Base-by-base conservation (phyloP, 2,797 vertebrate genomes). In the Pangasius krempfi region DNA sequence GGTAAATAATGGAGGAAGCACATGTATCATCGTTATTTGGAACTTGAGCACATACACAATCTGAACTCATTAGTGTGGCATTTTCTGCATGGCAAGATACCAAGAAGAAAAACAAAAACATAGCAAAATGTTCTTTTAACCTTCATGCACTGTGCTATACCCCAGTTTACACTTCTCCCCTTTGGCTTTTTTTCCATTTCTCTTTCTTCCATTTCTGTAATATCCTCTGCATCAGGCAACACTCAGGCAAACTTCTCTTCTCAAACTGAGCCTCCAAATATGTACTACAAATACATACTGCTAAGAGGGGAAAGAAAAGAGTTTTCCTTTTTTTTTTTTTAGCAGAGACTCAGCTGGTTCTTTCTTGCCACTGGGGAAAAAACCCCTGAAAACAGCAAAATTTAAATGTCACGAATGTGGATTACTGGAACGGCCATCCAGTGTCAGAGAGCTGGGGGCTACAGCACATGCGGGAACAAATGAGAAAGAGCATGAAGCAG, bases 401-500 rank as follows among this genome's bases (percentile, higher is more conserved):
- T 83, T 84, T 85, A 89, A 89, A 92, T 89, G 88, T 87, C 72
- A 78, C 37, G 37, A 88, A 84, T 75, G 47, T 56, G 85, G 85
- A 86, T 88, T 89, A 87, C 86, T 40, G 87, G 79, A 88, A 88
- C 85, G 72, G 56, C 68, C 20, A 8, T 70, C 73, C 75, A 60
- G 56, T 58, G 70, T 84, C 37, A 84, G 80, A 52, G 70, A 73
- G 68, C 72, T 62, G 40, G 33, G 72, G 68, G 75, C 64, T 50
- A 72, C 56, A 72, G 70, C 70, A 73, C 82, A 85, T 72, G 60
- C 5, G 0, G 56, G 92, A 92, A 87, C 92, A 93, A 89, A 70
- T 92, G 90, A 89, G 70, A 58, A 72, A 91, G 93, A 89, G 91
- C 91, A 85, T 58, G 47, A n/a, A 5, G 54, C 20, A 52, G 75